Evolutionary conservation across 2,888 invertebrate genomes (phyloP).

Genomic region (Nomada lathburiana): DNA sequence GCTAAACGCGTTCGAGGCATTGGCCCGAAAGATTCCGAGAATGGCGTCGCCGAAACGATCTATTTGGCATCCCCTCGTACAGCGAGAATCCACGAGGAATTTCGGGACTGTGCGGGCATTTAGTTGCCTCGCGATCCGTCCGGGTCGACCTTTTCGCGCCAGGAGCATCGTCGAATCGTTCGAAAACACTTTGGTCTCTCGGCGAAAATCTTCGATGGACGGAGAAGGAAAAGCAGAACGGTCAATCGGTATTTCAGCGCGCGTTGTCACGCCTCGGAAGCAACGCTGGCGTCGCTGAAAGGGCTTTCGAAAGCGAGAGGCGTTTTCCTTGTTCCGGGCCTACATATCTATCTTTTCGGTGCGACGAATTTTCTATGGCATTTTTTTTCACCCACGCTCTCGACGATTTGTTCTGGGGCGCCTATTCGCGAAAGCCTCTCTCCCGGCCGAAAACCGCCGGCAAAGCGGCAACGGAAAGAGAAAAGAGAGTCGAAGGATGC

Average conservation of each 20-base stretch:
- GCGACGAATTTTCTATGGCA: constrained; percentile 46
- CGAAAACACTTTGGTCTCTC: neutral
- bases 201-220: neutral
- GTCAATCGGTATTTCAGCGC: constrained; percentile 35
- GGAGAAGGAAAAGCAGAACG: constrained; percentile 7
- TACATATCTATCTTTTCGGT: constrained; percentile 31
- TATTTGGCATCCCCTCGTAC: neutral
- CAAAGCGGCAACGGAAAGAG: constrained; percentile 41
- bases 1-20: constrained; percentile 34
- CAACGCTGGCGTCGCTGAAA: constrained; percentile 65
- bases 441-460: constrained; percentile 50
- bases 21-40: constrained; percentile 32
- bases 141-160: neutral
- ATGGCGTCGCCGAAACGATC: constrained; percentile 12
- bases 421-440: constrained; percentile 51
- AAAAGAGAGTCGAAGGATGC: constrained; percentile 20
- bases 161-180: neutral
- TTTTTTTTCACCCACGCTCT: constrained; percentile 65
- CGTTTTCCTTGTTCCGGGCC: constrained; percentile 46
- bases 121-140: neutral
- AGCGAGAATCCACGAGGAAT: neutral
- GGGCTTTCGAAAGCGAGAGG: constrained; percentile 57
- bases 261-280: constrained; percentile 42
- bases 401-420: constrained; percentile 74
- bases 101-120: neutral